Conservation (phyloP, 1,140 invertebrate species). For the Leptinotarsa defecta region DNA sequence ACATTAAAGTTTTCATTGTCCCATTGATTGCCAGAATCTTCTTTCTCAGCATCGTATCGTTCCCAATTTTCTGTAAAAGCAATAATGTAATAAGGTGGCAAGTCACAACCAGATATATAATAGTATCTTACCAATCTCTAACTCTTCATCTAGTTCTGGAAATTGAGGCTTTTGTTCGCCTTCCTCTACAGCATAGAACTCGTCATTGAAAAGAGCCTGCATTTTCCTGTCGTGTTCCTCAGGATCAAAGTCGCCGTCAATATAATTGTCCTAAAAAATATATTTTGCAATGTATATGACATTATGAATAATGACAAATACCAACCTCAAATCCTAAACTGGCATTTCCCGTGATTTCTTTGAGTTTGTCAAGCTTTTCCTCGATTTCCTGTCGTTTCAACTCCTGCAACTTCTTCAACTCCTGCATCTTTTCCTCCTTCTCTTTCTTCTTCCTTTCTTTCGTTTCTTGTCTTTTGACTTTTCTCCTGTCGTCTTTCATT, state of each 20-base stretch:
- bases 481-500: slow-evolving; percentile 76
- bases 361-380: slow-evolving; percentile 85
- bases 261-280: slow-evolving; percentile 60
- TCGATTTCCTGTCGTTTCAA: slow-evolving; percentile 89
- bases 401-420: slow-evolving; percentile 84
- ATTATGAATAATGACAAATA: too few relatives aligned
- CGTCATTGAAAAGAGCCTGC: slow-evolving; percentile 83
- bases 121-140: slow-evolving; percentile 62
- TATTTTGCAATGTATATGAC: background rate
- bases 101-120: background rate
- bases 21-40: slow-evolving; percentile 62
- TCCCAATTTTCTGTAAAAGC: slow-evolving; percentile 73
- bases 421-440: slow-evolving; percentile 81
- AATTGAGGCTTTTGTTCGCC: slow-evolving; percentile 81
- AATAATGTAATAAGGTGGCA: background rate
- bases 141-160: slow-evolving; percentile 77
- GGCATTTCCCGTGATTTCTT: slow-evolving; percentile 85
- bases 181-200: slow-evolving; percentile 78
- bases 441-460: slow-evolving; percentile 82
- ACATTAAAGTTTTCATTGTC: slow-evolving; percentile 84
- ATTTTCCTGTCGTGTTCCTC: slow-evolving; percentile 86
- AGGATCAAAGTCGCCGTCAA: slow-evolving; percentile 92
- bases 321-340: slow-evolving; percentile 64
- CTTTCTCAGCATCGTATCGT: slow-evolving; percentile 62
- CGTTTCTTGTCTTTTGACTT: slow-evolving; percentile 75